Base-by-base conservation (phyloP, 30 jellyfish, hydroid and myxozoan species). In the Aurelia sp. region DNA sequence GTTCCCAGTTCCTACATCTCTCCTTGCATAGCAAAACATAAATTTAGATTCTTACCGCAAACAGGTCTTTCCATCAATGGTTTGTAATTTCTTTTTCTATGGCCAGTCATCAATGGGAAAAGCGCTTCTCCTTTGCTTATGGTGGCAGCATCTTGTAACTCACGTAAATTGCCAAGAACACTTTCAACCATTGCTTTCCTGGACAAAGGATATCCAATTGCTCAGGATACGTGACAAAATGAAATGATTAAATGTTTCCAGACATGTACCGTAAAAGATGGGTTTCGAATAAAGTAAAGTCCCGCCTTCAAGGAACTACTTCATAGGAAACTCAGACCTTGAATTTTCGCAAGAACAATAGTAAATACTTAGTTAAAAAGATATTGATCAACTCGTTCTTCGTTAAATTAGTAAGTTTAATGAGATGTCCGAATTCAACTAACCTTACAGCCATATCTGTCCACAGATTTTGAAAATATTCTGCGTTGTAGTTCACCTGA, bases 11-110 rank as follows among this genome's bases (percentile, higher is more conserved):
- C 48, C 48, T 38, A 38, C 48, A 6, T 38, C 48, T 38, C 48
- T 38, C 48, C 3, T 6, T 38, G 55, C 55, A 44, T 44, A 12
- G 55, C 9, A 44, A 44, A 44, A 40, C 4, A 44, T 3, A 6
- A 44, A 44, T 44, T 44, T 2, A 33, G 24, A 12, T 30, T 6
- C 80, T 8, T 60, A 84, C 93, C 96, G 57, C 96, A 87, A 65
- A 87, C 96, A 7, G 90, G 96, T 20, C 96, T 67, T 27, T 68
- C 31, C 59, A 87, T 15, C 60, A 87, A 61, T 0, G 90, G 72
- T 40, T 48, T 69, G 22, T 87, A 77, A 57, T 70, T 87, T 48
- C 57, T 87, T 9, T 30, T 55, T 60, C 92, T 55, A 44, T 69
- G 92, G 0, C 92, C 92, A 13, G 92, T 64, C 86, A 83, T 83